Evolutionary conservation across 1,140 invertebrate species (phyloP).

Genomic region (Philopotamus ludificatus): DNA sequence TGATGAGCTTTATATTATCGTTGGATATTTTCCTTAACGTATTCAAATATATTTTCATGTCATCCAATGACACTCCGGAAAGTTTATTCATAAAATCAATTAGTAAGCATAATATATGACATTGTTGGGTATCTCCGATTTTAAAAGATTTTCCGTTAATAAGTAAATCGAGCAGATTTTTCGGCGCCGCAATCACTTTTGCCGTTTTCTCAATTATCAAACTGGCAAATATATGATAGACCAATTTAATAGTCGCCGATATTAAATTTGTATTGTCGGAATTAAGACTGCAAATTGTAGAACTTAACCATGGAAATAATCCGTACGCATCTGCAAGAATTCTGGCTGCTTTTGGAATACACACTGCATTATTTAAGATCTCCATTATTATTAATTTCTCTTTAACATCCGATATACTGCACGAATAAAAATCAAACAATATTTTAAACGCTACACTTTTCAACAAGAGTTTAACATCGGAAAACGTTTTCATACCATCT

Average conservation of each 20-base stretch:
- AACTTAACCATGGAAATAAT: slow-evolving; percentile 62
- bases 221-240: slow-evolving; percentile 32
- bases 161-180: slow-evolving; percentile 22
- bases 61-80: background rate
- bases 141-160: slow-evolving; percentile 28
- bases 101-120: slow-evolving; percentile 30
- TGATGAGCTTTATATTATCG: slow-evolving; percentile 18
- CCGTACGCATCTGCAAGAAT: slow-evolving; percentile 63
- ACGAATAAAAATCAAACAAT: slow-evolving; percentile 57
- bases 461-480: slow-evolving; percentile 55
- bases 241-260: slow-evolving; percentile 20
- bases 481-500: slow-evolving; percentile 60
- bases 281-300: slow-evolving; percentile 43
- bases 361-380: slow-evolving; percentile 59
- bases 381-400: slow-evolving; percentile 64
- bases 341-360: slow-evolving; percentile 60
- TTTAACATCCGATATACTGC: slow-evolving; percentile 52
- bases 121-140: slow-evolving; percentile 29
- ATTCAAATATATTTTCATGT: slow-evolving; percentile 34
- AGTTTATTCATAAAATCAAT: slow-evolving; percentile 27
- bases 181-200: slow-evolving; percentile 9
- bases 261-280: slow-evolving; percentile 44
- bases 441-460: slow-evolving; percentile 58
- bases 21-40: slow-evolving; percentile 33
- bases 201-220: slow-evolving; percentile 24